Evolutionary conservation across 2,888 invertebrate species (phyloP).

Genomic region (Portevinia maculata): DNA sequence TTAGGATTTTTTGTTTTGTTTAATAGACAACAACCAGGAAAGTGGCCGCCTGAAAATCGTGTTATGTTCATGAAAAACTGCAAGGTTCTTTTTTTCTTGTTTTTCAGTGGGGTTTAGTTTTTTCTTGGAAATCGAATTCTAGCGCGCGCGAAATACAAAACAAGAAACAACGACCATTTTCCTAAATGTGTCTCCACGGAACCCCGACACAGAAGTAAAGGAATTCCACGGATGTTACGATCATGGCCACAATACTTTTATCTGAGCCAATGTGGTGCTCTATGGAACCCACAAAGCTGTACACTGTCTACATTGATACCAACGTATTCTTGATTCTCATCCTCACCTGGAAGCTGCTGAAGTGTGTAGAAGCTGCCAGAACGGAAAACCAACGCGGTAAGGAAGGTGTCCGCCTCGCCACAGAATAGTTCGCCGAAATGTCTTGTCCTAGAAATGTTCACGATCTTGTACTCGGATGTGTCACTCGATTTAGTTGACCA

Average conservation of each 20-base stretch:
- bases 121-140: conserved; percentile 65
- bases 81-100: conserved; percentile 22
- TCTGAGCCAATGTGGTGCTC: conserved; percentile 68
- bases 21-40: conserved; percentile 15
- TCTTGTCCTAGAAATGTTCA: conserved; percentile 76
- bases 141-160: conserved; percentile 69
- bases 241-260: conserved; percentile 66
- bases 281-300: conserved; percentile 49
- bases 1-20: conserved; percentile 30
- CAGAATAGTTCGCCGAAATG: conserved; percentile 47
- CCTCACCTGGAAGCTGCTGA: conserved; percentile 61
- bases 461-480: conserved; percentile 75
- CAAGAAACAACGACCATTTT: conserved; percentile 57
- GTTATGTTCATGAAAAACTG: conserved; percentile 64
- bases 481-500: conserved; percentile 75
- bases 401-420: conserved; percentile 56
- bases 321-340: conserved; percentile 36
- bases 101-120: conserved; percentile 35
- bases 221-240: conserved; percentile 61
- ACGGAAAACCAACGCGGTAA: conserved; percentile 23
- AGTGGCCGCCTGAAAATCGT: conserved; percentile 58
- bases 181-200: conserved; percentile 46
- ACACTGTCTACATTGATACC: conserved; percentile 2
- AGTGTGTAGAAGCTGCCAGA: conserved; percentile 41
- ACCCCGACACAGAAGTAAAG: conserved; percentile 51